A percentile compares a stretch with the other conserved stretches of the same genome.
These are phyloP conservation scores for Nautilus pompilius DNA, from an alignment of 1,140 invertebrate species.

Conservation along the genomic window DNA sequence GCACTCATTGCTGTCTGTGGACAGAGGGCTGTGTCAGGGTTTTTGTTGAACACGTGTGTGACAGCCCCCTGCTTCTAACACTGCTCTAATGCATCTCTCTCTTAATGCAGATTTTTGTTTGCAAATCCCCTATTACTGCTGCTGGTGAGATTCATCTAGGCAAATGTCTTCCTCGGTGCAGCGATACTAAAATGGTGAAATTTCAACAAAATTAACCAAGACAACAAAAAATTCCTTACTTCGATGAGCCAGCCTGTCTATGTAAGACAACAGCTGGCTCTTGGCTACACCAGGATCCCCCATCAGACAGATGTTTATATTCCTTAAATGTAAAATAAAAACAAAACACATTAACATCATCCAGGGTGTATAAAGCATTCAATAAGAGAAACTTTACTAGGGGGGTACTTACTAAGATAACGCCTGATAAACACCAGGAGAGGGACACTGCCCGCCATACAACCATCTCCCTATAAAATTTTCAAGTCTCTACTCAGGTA, in stretches of 20 bases:
- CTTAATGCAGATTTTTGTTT: neutral
- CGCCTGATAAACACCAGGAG: too few relatives aligned
- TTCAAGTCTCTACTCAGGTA: too few relatives aligned
- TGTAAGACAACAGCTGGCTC: slow-evolving; percentile 93
- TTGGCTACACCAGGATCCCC: slow-evolving; percentile 99
- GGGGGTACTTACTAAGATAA: too few relatives aligned
- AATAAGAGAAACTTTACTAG: too few relatives aligned
- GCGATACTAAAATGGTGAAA: neutral
- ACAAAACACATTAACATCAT: slow-evolving; percentile 1
- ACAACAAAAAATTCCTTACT: slow-evolving; percentile 59
- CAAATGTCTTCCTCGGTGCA: neutral
- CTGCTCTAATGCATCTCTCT: too few relatives aligned
- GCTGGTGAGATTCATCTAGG: neutral
- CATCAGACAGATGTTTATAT: slow-evolving; percentile 98
- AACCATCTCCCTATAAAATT: too few relatives aligned
- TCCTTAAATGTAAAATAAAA: slow-evolving; percentile 69
- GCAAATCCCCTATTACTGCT: neutral
- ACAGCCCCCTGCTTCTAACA: too few relatives aligned
- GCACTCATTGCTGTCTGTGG: too few relatives aligned
- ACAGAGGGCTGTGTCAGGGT: too few relatives aligned
- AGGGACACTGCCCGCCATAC: too few relatives aligned
- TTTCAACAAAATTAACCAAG: neutral
- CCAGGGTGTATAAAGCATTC: neutral
- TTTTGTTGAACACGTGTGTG: too few relatives aligned
- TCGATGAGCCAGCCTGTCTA: slow-evolving; percentile 87